Evolutionary conservation across 2,113 vertebrate genomes (phyloP), one percentile per base, ranked within the genome.

Genomic region (Eurystomus gularis): DNA sequence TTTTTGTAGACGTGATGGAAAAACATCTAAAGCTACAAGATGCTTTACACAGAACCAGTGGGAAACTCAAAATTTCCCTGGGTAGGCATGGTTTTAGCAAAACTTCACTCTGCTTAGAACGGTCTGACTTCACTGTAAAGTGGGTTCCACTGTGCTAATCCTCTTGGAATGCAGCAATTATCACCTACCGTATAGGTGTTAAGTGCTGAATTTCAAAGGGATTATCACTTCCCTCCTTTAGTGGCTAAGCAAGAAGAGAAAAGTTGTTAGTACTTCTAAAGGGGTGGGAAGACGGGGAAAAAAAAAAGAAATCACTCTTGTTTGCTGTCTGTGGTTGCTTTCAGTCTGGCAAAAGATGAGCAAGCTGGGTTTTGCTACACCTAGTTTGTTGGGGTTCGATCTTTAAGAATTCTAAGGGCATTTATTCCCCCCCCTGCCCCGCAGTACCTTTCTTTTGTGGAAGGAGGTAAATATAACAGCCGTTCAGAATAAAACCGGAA

Each of bases 141-240:
- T 96, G 90, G 95, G 96, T 94, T 97, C 93, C 85, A 94, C 64
- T 96, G 88, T 81, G 96, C 79, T 97, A 97, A 96, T 96, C 94
- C 96, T 94, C 60, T 95, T 96, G 97, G 97, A 95, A 96, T 97
- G 96, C 94, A 96, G 95, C 96, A 97, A 97, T 97, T 97, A 97
- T 96, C 96, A 97, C 94, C 94, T 96, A 94, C 91, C 91, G 9
- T 96, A 96, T 97, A 97, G 96, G 96, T 97, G 96, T 97, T 96
- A 97, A 97, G 90, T 96, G 96, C 96, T 97, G 96, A 97, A 96
- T 97, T 97, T 97, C 96, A 97, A 95, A 97, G 93, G 97, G 95
- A 97, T 96, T 97, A 97, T 96, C 96, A 96, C 96, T 95, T 97
- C 96, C 86, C 92, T 93, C 87, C 89, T 91, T 96, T 88, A 71